Evolutionary conservation across 2,113 vertebrate species (phyloP).

Genomic region (Pelobates fuscus): DNA sequence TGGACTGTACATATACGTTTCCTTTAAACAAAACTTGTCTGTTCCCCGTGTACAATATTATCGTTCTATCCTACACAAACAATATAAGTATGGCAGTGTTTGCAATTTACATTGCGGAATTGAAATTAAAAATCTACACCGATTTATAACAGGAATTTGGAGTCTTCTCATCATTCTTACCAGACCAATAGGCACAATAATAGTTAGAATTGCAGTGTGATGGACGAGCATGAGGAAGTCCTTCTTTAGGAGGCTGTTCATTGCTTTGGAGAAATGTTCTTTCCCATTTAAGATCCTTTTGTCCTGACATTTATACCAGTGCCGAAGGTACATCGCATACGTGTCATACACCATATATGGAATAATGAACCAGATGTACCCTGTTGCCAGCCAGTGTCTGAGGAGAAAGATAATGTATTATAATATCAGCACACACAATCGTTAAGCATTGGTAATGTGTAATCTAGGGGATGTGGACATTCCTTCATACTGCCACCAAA

Average conservation of each 20-base stretch:
- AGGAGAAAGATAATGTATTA: constrained; percentile 36
- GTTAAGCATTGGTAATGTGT: background rate
- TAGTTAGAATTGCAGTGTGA: constrained; percentile 84
- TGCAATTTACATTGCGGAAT: too few species aligned
- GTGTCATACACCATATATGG: constrained; percentile 96
- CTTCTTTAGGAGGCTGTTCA: constrained; percentile 80
- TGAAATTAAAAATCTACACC: too few species aligned
- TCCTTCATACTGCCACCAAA: too few species aligned
- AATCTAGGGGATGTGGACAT: background rate
- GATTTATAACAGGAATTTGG: too few species aligned
- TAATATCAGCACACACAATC: background rate
- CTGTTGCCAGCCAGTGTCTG: constrained; percentile 90
- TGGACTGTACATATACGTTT: too few species aligned
- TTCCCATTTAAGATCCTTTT: constrained; percentile 70
- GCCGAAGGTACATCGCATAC: constrained; percentile 93
- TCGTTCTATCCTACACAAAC: too few species aligned
- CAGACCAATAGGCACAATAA: constrained; percentile 88
- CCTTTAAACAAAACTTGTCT: too few species aligned
- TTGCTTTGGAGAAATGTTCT: constrained; percentile 70
- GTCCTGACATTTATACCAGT: constrained; percentile 84
- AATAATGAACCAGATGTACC: constrained; percentile 86
- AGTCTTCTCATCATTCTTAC: too few species aligned
- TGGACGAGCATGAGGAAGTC: constrained; percentile 92
- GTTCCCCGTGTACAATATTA: too few species aligned
- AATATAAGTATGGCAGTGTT: too few species aligned